These are phyloP conservation scores for Vulpes lagopus DNA, from an alignment of 2,113 vertebrate species.

Conservation along the genomic window DNA sequence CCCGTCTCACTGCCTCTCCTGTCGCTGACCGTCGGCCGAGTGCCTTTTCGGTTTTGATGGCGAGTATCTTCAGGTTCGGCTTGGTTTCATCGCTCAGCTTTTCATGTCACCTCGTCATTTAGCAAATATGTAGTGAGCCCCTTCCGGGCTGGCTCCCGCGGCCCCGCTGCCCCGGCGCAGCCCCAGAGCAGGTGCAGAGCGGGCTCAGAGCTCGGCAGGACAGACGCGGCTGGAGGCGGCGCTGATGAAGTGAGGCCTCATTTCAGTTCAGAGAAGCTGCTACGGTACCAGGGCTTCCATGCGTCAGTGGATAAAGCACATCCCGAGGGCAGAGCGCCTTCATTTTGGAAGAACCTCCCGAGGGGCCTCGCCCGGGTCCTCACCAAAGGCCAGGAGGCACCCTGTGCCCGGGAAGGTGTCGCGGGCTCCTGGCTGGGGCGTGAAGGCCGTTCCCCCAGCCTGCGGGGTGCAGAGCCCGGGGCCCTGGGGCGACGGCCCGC, in stretches of 20 bases:
- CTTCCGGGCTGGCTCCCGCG: no score
- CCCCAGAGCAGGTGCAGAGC: no score
- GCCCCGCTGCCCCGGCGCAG: no score
- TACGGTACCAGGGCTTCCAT: neutral
- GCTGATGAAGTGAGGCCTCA: neutral
- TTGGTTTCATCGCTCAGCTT: neutral
- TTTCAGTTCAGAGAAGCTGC: neutral
- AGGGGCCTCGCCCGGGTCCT: neutral
- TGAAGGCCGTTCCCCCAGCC: neutral
- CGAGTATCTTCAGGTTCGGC: neutral
- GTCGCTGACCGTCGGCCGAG: neutral
- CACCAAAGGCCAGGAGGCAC: neutral
- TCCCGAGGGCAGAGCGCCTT: neutral
- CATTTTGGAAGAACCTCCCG: neutral
- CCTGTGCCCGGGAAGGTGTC: neutral
- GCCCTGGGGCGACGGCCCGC: no score
- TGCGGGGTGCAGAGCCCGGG: neutral
- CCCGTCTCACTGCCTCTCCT: neutral
- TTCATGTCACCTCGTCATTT: neutral
- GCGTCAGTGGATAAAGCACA: neutral
- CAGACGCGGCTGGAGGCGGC: no score
- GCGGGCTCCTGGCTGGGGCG: neutral
- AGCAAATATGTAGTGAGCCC: neutral
- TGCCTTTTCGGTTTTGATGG: neutral
- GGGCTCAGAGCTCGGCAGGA: no score